Evolutionary conservation across 2,797 vertebrate genomes (phyloP), one percentile per base, ranked within the genome.

Genomic region (Hypotaenidia okinawae): DNA sequence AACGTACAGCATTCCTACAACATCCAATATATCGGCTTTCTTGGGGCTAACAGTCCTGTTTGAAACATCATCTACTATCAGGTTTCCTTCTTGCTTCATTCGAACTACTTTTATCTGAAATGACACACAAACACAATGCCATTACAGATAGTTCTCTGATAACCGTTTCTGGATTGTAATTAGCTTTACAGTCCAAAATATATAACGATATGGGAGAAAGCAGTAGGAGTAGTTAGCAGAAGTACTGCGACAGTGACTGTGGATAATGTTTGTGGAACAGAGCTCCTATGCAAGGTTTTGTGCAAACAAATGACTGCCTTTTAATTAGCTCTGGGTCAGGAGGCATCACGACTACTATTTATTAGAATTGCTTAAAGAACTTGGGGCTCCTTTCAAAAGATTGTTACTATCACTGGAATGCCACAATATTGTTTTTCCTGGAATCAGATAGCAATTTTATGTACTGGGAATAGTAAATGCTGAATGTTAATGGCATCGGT

Each of bases 21-120:
- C 99, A 81, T 99, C 99, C 84, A 99, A 89, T 93, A 99, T 98
- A 91, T 99, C 99, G 0, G 99, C 99, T 97, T 98, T 99, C 97
- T 99, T 99, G 77, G 99, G 99, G 90, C 99, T 99, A 76, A 72
- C 95, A 82, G 99, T 98, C 76, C 95, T 97, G 96, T 99, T 99
- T 62, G 95, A 98, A 52, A 96, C 91, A 15, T 84, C 97, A 39
- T 99, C 99, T 32, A 99, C 98, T 4, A 92, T 87, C 19, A 99
- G 97, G 19, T 96, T 77, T 62, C 98, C 99, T 96, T 98, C 98
- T 98, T 99, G 99, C 81, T 99, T 99, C 19, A 81, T 86, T 59
- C 99, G 98, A 57, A 37, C 84, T 93, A 99, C 97, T 84, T 98
- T 98, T 95, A 99, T 98, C 99, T 99, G 92, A 62, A 83, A 96